These are phyloP conservation scores for Drosophila borborema DNA, from an alignment of 2,888 invertebrate species.

Conservation along the genomic window DNA sequence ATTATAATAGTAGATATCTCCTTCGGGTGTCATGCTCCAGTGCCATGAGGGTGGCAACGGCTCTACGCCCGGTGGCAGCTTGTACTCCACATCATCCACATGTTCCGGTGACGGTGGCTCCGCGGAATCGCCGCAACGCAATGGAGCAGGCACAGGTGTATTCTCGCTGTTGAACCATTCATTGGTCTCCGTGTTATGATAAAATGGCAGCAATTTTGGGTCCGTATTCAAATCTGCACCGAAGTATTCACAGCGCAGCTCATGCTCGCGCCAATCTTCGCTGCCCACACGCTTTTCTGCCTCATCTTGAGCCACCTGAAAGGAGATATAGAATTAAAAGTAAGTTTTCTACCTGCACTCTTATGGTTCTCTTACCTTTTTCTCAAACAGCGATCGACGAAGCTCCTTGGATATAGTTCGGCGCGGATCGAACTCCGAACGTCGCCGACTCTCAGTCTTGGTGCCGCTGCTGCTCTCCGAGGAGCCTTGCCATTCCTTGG, in stretches of 20 bases:
- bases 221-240: constrained; percentile 81
- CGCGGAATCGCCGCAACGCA: constrained; percentile 79
- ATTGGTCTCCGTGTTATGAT: constrained; percentile 83
- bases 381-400: constrained; percentile 83
- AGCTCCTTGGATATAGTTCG: constrained; percentile 82
- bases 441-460: constrained; percentile 34
- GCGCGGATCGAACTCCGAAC: constrained; percentile 44
- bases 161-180: constrained; percentile 84
- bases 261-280: constrained; percentile 82
- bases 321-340: no score
- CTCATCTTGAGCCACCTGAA: constrained; percentile 83
- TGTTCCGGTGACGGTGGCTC: constrained; percentile 51
- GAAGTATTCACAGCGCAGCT: constrained; percentile 84
- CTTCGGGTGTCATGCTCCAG: constrained; percentile 92
- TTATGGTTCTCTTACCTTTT: constrained; percentile 66
- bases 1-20: constrained; percentile 97
- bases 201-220: constrained; percentile 82
- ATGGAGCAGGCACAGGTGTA: constrained; percentile 79
- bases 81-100: constrained; percentile 69
- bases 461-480: constrained; percentile 21
- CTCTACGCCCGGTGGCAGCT: constrained; percentile 86
- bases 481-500: constrained; percentile 37
- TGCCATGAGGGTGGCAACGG: constrained; percentile 94
- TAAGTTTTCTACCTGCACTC: no score
- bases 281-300: constrained; percentile 83